Percentiles rank a stretch among this genome's conserved stretches.
phyloP scores from a whole-genome alignment of 2,888 invertebrate species.

The Seira sanloemensis region DNA sequence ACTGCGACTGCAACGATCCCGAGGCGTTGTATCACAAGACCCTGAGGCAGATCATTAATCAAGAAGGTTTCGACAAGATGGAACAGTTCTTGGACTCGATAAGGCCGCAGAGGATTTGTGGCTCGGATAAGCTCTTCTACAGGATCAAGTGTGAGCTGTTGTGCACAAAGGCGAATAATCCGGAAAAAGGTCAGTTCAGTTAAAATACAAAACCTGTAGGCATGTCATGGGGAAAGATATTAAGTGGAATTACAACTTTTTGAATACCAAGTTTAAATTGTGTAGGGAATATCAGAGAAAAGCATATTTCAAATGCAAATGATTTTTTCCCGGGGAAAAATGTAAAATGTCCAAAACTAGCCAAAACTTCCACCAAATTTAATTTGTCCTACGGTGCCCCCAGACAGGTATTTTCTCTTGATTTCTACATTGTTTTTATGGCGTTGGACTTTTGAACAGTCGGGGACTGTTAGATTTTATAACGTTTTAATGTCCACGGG shows the following conservation, averaged over 20 bases:
- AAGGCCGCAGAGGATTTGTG: slow-evolving; percentile 14
- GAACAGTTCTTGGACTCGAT: background rate
- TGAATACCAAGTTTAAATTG: no score
- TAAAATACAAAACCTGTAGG: background rate
- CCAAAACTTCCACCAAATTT: no score
- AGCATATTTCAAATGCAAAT: no score
- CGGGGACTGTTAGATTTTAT: no score
- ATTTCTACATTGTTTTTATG: slow-evolving; percentile 19
- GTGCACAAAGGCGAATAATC: background rate
- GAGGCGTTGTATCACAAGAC: background rate
- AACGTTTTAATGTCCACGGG: no score
- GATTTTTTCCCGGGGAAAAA: no score
- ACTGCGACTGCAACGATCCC: background rate
- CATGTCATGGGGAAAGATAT: no score
- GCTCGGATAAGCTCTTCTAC: slow-evolving; percentile 13
- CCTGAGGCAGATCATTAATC: background rate
- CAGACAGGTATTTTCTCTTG: background rate
- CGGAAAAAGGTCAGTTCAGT: background rate
- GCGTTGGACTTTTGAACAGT: no score
- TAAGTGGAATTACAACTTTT: no score
- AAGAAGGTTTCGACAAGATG: background rate
- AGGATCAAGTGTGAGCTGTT: slow-evolving; percentile 1
- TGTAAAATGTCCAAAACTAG: no score
- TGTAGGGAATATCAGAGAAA: no score
- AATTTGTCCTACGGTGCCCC: no score